phyloP scores from a whole-genome alignment of 2,797 vertebrate species.

The Pampus argenteus region DNA sequence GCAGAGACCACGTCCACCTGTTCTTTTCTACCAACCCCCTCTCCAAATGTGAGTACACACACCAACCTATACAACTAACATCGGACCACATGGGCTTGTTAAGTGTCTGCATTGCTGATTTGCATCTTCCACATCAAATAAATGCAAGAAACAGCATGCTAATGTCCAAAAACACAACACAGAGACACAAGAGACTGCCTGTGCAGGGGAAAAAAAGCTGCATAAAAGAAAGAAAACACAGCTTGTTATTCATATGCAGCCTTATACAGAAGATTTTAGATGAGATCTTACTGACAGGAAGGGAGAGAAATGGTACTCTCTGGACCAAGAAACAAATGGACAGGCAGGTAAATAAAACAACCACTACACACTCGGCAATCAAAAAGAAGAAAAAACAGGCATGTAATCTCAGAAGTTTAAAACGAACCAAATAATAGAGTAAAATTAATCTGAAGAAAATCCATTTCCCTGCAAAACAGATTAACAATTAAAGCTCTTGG shows the following conservation, averaged over 20 bases:
- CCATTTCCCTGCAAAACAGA: slow-evolving; percentile 62
- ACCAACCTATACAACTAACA: slow-evolving; percentile 18
- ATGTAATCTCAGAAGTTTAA: slow-evolving; percentile 42
- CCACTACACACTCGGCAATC: neutral
- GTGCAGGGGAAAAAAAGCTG: slow-evolving; percentile 21
- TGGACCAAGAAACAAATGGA: slow-evolving; percentile 17
- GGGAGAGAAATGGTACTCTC: slow-evolving; percentile 3
- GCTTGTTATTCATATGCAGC: neutral
- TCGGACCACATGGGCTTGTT: slow-evolving; percentile 14
- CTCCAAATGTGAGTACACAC: slow-evolving; percentile 14
- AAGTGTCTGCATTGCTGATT: slow-evolving; percentile 46
- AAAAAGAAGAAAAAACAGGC: slow-evolving; percentile 8
- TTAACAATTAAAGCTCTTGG: slow-evolving; percentile 71
- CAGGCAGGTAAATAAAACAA: slow-evolving; percentile 18
- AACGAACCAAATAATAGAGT: slow-evolving; percentile 55
- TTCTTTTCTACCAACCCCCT: slow-evolving; percentile 47
- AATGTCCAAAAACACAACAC: slow-evolving; percentile 10
- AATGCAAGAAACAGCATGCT: slow-evolving; percentile 33
- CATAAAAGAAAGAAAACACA: slow-evolving; percentile 1
- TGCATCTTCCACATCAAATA: slow-evolving; percentile 56
- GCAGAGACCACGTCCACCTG: slow-evolving; percentile 70
- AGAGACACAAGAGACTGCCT: slow-evolving; percentile 8
- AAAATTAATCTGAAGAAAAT: slow-evolving; percentile 64
- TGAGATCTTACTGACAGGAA: slow-evolving; percentile 5
- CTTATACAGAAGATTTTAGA: slow-evolving; percentile 10